Evolutionary conservation across 2,888 invertebrate species (phyloP), one percentile per base, ranked within the genome.

Genomic region (Dione vanillae): DNA sequence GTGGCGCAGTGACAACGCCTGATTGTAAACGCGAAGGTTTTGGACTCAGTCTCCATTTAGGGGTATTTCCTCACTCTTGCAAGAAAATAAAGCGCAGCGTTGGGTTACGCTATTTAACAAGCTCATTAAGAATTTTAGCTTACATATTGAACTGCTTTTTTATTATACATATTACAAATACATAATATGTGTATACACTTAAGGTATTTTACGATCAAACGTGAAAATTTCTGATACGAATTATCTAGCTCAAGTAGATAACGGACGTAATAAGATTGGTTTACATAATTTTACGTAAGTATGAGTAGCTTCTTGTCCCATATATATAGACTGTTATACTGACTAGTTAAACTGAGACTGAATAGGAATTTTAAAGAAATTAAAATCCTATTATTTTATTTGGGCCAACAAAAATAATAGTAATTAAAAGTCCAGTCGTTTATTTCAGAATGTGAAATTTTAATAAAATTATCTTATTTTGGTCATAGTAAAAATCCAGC

Each of bases 231-330:
- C 8, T n/a, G 27, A 61, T 52, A 59, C 37, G 51, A 51, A 45
- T 65, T 65, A 70, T 70, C 65, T 56, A 56, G 37, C 37, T 37
- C 41, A 65, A 49, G 49, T 65, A 37, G 59, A 52, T 65, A 70
- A 20, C 51, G 47, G 45, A 59, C 52, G 58, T 58, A 65, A 65
- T 51, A 37, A 70, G 59, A 59, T 70, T 43, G 19, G 43, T 65
- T 70, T 70, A 65, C 59, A 65, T 70, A 70, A 70, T 70, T 51
- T 40, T 16, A 40, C 1, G 59, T 65, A 61, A 10, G 11, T n/a
- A 14, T 27, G 37, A 37, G 16, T 37, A 56, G 37, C 14, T 16
- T n/a, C 11, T 49, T 11, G 16, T 11, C 3, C 19, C 19, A 19
- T 19, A 19, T 49, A 49, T 2, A n/a, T n/a, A n/a, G n/a, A n/a